Evolutionary conservation across 2,113 vertebrate species (phyloP), one percentile per base, ranked within the genome.

Genomic region (Stigmatopora nigra): DNA sequence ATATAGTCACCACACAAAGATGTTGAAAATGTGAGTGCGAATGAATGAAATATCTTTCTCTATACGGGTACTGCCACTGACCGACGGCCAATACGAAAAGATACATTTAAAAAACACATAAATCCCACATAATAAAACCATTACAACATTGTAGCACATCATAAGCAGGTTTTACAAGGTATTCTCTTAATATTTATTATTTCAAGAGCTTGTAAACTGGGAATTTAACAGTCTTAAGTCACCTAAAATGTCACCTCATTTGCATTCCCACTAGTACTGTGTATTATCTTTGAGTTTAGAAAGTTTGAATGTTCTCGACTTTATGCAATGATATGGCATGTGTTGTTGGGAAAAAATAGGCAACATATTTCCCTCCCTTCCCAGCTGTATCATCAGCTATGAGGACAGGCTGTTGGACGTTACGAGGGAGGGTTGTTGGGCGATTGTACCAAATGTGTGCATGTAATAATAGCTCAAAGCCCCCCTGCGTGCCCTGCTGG

Each of bases 321-420:
- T 31, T 7, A 56, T 31, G 19, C 19, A 22, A 12, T 25, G 14
- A 7, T 20, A 41, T 41, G 38, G 22, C 25, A 31, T 31, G 25
- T 31, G 53, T 7, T 13, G 25, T 5, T 56, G 53, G 20, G 12
- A 15, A 31, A 31, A 31, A 56, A 56, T 22, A 31, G 53, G 31
- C 22, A 31, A 31, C 22, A 46, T 2, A 41, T 72, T 76, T 64
- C 75, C 61, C 61, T 69, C 38, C 41, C 8, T 69, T 58, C 64
- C 57, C 68, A 78, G 84, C 82, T 86, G 86, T 89, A 70, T 88
- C 82, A 87, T 85, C 83, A 84, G 64, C 67, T 80, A 63, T 70
- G 15, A 69, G 46, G 16, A 61, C 52, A 3, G 49, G 64, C 58
- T 60, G 38, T 51, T 70, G 67, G 68, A 71, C 59, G 72, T 46